A percentile compares a stretch with the other conserved stretches of the same genome.
Evolutionary conservation across 2,797 vertebrate species (phyloP).

Genomic region (Gallinago stenura): DNA sequence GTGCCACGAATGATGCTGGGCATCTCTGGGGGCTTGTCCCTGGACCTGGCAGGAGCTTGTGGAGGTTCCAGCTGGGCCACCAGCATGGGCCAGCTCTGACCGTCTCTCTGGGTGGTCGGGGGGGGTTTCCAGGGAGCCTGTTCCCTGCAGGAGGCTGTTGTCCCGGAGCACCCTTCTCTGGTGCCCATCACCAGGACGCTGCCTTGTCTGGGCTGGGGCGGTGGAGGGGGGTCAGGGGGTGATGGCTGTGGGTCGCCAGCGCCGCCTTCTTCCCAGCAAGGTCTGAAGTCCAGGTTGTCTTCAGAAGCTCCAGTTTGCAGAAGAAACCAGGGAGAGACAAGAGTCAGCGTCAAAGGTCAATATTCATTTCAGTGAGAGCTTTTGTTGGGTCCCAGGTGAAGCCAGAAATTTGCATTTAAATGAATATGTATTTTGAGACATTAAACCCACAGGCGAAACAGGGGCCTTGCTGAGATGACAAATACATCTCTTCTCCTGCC

Average conservation of each 20-base stretch:
- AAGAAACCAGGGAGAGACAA: neutral
- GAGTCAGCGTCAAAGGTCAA: neutral
- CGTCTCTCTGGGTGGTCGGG: rapidly evolving
- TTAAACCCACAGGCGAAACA: neutral
- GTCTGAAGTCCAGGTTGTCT: neutral
- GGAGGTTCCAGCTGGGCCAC: neutral
- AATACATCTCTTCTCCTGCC: neutral
- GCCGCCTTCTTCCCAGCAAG: rapidly evolving
- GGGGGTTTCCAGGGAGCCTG: neutral
- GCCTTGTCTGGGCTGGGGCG: neutral
- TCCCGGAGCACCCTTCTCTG: neutral
- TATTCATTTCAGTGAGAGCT: neutral
- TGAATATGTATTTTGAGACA: slow-evolving; percentile 59
- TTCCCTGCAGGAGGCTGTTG: neutral
- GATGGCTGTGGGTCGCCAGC: rapidly evolving
- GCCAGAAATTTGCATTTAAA: slow-evolving; percentile 42
- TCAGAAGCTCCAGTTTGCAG: neutral
- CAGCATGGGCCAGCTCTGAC: neutral
- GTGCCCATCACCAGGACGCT: rapidly evolving
- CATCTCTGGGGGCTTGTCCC: neutral
- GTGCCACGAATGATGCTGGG: rapidly evolving
- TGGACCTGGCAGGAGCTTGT: neutral
- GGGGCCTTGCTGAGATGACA: slow-evolving; percentile 24
- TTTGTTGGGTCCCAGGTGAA: slow-evolving; percentile 19
- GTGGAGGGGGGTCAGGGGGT: rapidly evolving